Evolutionary conservation across 2,797 vertebrate genomes (phyloP).

Genomic region (Rhinophrynus dorsalis): DNA sequence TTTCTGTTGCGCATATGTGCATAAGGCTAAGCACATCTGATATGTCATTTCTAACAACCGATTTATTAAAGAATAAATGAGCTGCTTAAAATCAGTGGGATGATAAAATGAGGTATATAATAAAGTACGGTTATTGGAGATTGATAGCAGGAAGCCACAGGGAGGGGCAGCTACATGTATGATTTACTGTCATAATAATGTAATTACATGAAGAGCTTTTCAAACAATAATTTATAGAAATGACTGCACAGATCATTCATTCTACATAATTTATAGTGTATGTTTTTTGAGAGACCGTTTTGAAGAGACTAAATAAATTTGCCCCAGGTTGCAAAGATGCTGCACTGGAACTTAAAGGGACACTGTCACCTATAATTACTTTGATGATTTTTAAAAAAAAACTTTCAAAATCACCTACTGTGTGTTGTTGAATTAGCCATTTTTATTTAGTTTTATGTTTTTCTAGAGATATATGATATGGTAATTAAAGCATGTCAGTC

Average conservation of each 20-base stretch:
- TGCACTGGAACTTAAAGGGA: neutral
- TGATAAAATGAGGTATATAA: no score
- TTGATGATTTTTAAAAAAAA: no score
- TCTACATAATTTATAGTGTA: slow-evolving; percentile 16
- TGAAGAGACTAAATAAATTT: neutral
- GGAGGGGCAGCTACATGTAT: neutral
- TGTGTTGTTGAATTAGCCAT: no score
- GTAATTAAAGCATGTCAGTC: no score
- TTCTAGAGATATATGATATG: no score
- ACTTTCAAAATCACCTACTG: no score
- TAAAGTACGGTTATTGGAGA: slow-evolving; percentile 14
- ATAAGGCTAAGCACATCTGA: slow-evolving; percentile 25
- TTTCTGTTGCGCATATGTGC: no score
- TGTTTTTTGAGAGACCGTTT: neutral
- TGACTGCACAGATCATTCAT: slow-evolving; percentile 13
- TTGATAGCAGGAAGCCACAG: slow-evolving; percentile 11
- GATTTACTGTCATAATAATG: slow-evolving; percentile 8
- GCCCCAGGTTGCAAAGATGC: neutral
- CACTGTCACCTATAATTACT: no score
- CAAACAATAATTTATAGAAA: slow-evolving; percentile 24
- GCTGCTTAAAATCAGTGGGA: no score
- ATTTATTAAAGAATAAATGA: no score
- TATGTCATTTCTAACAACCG: slow-evolving; percentile 24
- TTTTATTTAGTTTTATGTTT: no score
- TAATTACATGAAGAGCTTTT: slow-evolving; percentile 23